phyloP scores from a whole-genome alignment of 2,797 vertebrate genomes.

The Eutrigla gurnardus region DNA sequence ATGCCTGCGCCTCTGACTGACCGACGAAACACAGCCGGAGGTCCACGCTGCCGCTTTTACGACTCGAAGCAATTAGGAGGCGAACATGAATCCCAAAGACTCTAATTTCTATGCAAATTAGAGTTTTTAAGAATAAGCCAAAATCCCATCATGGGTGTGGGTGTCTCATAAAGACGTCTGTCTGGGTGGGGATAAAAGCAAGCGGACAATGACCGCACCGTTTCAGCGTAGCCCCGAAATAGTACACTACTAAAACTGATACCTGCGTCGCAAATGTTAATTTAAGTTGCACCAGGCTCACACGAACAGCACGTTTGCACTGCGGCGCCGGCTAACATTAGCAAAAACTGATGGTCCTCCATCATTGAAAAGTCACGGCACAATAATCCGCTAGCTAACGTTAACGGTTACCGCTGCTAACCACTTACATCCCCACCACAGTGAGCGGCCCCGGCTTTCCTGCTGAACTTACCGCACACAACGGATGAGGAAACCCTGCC shows the following conservation, averaged over 20 bases:
- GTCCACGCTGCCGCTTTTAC: background rate
- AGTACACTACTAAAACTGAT: background rate
- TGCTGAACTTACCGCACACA: conserved; percentile 73
- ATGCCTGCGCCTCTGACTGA: conserved; percentile 27
- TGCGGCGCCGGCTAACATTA: conserved; percentile 65
- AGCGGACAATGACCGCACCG: conserved; percentile 64
- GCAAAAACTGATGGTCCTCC: conserved; percentile 69
- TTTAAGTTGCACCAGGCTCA: background rate
- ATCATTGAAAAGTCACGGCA: conserved; percentile 80
- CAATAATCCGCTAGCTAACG: conserved; percentile 82
- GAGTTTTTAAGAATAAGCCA: conserved; percentile 42
- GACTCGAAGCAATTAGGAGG: rapidly evolving
- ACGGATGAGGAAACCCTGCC: conserved; percentile 33
- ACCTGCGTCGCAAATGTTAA: background rate
- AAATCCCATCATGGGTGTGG: conserved; percentile 75
- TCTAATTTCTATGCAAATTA: background rate
- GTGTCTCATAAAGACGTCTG: conserved; percentile 65
- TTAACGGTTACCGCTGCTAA: conserved; percentile 52
- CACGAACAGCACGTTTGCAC: background rate
- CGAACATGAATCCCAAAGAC: rapidly evolving
- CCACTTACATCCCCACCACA: conserved; percentile 44
- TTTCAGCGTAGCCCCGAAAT: background rate
- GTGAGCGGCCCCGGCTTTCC: background rate
- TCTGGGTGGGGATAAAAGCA: conserved; percentile 69
- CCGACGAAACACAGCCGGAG: background rate